These are phyloP conservation scores for Aporophyla nigra DNA, from an alignment of 2,888 invertebrate genomes.

Conservation along the genomic window DNA sequence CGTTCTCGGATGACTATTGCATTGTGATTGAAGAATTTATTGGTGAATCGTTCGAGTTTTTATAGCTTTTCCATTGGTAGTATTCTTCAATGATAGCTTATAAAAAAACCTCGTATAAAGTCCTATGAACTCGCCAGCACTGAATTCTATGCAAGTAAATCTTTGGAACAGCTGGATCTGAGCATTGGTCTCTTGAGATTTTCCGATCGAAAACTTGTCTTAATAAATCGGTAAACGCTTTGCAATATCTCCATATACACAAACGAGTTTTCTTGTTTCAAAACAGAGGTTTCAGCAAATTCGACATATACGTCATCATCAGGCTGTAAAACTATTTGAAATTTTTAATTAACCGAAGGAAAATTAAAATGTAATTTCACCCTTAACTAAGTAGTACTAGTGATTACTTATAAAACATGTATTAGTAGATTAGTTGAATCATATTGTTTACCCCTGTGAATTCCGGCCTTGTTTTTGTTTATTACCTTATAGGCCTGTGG, in stretches of 20 bases:
- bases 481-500: constrained; percentile 29
- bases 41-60: neutral
- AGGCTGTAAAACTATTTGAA: neutral
- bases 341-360: neutral
- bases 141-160: neutral
- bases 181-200: neutral
- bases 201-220: neutral
- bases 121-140: neutral
- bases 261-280: neutral
- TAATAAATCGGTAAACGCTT: neutral
- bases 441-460: constrained; percentile 53
- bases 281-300: neutral
- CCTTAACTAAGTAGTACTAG: constrained; percentile 4
- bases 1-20: neutral
- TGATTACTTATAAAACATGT: constrained; percentile 30
- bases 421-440: constrained; percentile 45
- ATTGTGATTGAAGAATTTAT: constrained; percentile 15
- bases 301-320: neutral
- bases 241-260: neutral
- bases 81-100: neutral
- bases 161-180: neutral
- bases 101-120: constrained; percentile 1
- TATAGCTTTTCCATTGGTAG: neutral
- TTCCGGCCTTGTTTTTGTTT: constrained; percentile 45
- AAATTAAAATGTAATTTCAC: constrained; percentile 8